Evolutionary conservation across 2,113 vertebrate genomes (phyloP).

Genomic region (Eupsittula cactorum): DNA sequence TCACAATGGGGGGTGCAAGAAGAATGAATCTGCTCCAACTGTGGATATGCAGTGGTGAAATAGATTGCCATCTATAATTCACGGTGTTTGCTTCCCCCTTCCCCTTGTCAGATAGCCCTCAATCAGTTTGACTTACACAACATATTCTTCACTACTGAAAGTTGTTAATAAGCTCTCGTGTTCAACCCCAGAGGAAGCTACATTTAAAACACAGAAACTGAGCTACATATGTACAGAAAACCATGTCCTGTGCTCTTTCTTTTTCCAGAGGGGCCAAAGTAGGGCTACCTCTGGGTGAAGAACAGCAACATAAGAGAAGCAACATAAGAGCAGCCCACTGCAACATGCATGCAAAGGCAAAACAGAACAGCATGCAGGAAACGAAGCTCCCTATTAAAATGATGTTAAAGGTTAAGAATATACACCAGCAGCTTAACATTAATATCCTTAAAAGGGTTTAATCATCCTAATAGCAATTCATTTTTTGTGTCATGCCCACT

Average conservation of each 20-base stretch:
- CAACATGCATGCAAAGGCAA: fast-evolving
- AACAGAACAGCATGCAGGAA: background rate
- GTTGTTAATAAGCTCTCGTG: background rate
- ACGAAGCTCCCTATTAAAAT: background rate
- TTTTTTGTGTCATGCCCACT: background rate
- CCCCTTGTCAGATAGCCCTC: conserved; percentile 52
- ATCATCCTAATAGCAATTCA: background rate
- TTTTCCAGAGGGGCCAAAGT: background rate
- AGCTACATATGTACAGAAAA: background rate
- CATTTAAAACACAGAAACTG: background rate
- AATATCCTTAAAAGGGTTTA: background rate
- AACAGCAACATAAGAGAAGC: background rate
- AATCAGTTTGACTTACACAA: conserved; percentile 46
- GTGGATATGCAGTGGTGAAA: conserved; percentile 26
- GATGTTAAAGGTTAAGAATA: background rate
- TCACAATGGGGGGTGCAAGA: conserved; percentile 20
- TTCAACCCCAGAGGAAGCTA: conserved; percentile 10
- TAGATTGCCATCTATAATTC: conserved; percentile 53
- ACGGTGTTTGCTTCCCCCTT: conserved; percentile 43
- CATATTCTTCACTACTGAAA: conserved; percentile 3
- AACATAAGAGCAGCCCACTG: background rate
- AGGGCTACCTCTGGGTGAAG: background rate
- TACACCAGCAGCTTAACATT: background rate
- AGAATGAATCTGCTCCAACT: conserved; percentile 35
- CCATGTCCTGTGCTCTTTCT: background rate